Conservation (phyloP, 1,140 invertebrate genomes). For the Propsilocerus akamusi region DNA sequence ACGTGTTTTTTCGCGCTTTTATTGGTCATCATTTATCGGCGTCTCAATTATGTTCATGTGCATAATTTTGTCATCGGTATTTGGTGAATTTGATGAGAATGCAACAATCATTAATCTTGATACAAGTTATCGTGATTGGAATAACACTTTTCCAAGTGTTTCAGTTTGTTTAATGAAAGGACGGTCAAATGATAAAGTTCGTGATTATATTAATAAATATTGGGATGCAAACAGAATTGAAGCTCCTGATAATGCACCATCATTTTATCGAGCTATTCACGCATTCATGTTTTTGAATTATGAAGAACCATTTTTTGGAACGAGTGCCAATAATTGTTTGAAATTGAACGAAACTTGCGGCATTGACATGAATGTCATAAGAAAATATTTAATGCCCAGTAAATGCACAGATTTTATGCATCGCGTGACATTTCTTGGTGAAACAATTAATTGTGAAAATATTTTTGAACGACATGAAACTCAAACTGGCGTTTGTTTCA, state of each 20-base stretch:
- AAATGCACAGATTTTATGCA: neutral
- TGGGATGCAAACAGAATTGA: neutral
- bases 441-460: neutral
- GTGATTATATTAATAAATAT: neutral
- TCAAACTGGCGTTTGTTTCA: neutral
- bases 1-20: neutral
- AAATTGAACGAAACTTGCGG: neutral
- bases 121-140: neutral
- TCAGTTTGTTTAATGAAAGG: neutral
- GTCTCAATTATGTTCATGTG: neutral
- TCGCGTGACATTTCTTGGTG: neutral
- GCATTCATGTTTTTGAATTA: neutral
- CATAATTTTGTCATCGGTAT: neutral
- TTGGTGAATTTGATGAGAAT: neutral
- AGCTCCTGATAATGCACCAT: neutral
- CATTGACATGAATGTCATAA: neutral
- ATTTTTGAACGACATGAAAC: neutral
- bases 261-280: neutral
- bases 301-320: neutral
- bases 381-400: neutral
- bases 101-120: neutral
- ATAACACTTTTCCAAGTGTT: neutral
- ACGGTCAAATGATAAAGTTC: neutral
- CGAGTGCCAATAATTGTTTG: neutral
- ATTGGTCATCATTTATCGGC: neutral